Percentiles rank a stretch among this genome's conserved stretches.
Evolutionary conservation across 2,797 vertebrate genomes (phyloP).

Genomic region (Emys orbicularis): DNA sequence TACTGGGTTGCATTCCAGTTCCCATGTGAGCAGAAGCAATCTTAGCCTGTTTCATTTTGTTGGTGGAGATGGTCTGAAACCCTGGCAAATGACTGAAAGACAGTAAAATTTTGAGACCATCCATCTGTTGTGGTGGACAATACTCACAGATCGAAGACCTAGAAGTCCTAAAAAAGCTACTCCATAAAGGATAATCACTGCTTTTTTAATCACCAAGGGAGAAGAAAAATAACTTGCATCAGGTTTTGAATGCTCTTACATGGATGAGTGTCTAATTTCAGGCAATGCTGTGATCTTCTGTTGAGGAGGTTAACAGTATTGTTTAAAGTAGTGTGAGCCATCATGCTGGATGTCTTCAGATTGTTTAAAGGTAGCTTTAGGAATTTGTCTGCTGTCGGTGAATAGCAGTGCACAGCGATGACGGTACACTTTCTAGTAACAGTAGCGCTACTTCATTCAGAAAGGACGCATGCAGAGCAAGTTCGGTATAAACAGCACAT

Average conservation of each 20-base stretch:
- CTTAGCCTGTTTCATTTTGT: not conserved
- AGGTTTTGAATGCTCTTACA: not conserved
- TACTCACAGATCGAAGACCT: rapidly evolving
- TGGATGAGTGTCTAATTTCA: not conserved
- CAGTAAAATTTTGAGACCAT: not conserved
- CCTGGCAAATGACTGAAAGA: rapidly evolving
- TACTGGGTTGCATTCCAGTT: not conserved
- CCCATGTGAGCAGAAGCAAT: not conserved
- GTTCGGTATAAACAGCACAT: not conserved
- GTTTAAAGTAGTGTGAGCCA: not conserved
- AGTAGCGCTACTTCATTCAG: not conserved
- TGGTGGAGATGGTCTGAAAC: not conserved
- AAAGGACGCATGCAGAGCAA: not conserved
- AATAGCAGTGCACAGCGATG: not conserved
- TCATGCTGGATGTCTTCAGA: not conserved
- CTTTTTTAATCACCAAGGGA: not conserved
- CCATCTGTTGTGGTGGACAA: not conserved
- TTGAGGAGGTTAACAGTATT: not conserved
- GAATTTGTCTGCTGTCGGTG: not conserved
- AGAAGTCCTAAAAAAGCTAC: not conserved
- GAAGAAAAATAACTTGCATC: not conserved
- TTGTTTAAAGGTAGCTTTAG: not conserved
- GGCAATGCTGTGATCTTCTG: not conserved
- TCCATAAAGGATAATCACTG: not conserved
- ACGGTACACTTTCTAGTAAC: not conserved